phyloP scores from a whole-genome alignment of 37 sponge, comb jelly and placozoan genomes.

The Agelas oroides region DNA sequence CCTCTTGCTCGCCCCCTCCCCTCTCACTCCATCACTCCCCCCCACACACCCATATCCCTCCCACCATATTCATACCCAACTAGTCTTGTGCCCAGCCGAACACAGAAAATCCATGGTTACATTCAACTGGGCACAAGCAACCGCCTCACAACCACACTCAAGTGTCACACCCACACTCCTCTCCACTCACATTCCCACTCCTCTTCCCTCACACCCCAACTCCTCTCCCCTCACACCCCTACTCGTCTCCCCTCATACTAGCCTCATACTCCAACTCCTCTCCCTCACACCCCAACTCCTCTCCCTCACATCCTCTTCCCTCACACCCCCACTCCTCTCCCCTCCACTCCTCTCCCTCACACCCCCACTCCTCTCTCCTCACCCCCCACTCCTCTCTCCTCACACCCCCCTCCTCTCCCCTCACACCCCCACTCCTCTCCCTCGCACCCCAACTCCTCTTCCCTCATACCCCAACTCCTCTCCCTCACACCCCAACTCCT shows the following conservation, averaged over 20 bases:
- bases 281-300: too few species aligned
- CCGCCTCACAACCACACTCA: too few species aligned
- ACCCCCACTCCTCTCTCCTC: neutral
- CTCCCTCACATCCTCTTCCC: neutral
- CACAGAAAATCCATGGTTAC: too few species aligned
- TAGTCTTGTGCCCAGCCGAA: neutral
- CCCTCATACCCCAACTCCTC: too few species aligned
- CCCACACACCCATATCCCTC: constrained; percentile 16
- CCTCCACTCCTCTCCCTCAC: constrained; percentile 12
- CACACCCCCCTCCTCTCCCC: neutral
- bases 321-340: too few species aligned
- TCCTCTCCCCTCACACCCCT: constrained; percentile 14
- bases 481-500: neutral
- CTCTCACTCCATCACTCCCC: neutral
- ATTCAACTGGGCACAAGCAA: too few species aligned
- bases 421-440: neutral
- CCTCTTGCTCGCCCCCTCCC: too few species aligned
- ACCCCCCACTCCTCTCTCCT: too few species aligned
- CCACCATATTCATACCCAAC: neutral
- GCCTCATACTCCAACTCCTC: too few species aligned
- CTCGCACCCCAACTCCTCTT: neutral
- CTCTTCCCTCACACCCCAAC: neutral
- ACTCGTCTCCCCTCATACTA: neutral
- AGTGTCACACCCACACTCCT: too few species aligned
- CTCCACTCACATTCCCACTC: neutral